Conservation (phyloP, 1,140 invertebrate genomes). For the Pseudomyrmex concolor region DNA sequence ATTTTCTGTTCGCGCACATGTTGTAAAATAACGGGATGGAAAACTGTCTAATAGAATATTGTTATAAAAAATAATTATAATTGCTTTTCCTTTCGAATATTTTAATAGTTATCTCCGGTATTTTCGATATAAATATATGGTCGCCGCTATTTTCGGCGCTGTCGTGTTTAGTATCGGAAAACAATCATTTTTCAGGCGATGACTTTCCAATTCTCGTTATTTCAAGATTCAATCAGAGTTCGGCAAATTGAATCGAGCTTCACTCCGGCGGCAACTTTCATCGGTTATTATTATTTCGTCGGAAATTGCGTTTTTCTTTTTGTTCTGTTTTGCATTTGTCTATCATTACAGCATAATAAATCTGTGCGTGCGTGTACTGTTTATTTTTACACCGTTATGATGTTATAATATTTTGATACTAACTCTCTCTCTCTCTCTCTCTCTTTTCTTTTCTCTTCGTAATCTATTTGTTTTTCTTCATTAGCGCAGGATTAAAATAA, state of each 20-base stretch:
- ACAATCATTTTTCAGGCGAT: slow-evolving; percentile 58
- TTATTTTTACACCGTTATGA: not conserved
- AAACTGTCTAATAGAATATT: too few species aligned
- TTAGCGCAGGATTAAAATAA: not conserved
- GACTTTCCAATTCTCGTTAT: slow-evolving; percentile 57
- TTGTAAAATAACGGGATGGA: too few species aligned
- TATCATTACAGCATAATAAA: not conserved
- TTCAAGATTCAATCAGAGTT: slow-evolving; percentile 57
- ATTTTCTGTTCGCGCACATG: too few species aligned
- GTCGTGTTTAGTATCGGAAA: slow-evolving; percentile 47
- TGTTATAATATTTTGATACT: not conserved
- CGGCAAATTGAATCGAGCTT: slow-evolving; percentile 42
- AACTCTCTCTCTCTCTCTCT: not conserved
- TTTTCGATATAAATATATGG: slow-evolving; percentile 13
- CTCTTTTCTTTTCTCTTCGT: not conserved
- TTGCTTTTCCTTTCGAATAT: too few species aligned
- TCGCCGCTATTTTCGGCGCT: slow-evolving; percentile 19
- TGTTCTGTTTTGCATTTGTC: slow-evolving; percentile 5
- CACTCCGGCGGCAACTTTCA: slow-evolving; percentile 41
- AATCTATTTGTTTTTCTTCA: too few species aligned
- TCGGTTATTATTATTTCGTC: slow-evolving; percentile 36
- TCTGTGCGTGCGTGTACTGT: not conserved
- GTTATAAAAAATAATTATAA: too few species aligned
- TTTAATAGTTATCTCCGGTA: not conserved
- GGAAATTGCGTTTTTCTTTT: slow-evolving; percentile 30